These are phyloP conservation scores for Cephalotes varians DNA, from an alignment of 2,888 invertebrate genomes.

Conservation along the genomic window DNA sequence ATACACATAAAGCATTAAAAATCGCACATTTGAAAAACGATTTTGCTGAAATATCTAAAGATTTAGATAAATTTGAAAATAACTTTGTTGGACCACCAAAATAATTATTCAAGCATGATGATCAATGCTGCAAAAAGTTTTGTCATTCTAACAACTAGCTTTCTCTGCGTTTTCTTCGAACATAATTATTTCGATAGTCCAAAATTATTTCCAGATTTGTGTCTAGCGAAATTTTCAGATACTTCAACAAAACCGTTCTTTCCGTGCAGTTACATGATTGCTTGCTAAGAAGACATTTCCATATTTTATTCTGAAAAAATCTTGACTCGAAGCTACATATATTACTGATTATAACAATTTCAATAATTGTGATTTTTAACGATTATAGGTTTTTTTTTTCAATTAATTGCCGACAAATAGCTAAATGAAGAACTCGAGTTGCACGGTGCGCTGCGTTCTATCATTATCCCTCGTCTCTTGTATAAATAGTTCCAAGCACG, in stretches of 20 bases:
- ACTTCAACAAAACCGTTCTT: too few relatives aligned
- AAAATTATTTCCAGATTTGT: too few relatives aligned
- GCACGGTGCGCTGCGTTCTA: neutral
- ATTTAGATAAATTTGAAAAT: too few relatives aligned
- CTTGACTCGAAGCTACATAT: neutral
- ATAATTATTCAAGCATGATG: too few relatives aligned
- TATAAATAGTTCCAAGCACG: slow-evolving; percentile 18
- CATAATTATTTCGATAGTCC: too few relatives aligned
- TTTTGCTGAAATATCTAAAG: too few relatives aligned
- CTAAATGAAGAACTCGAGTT: neutral
- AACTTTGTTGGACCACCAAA: too few relatives aligned
- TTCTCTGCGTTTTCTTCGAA: too few relatives aligned
- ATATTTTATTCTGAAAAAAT: neutral
- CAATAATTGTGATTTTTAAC: neutral
- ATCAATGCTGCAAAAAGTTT: too few relatives aligned
- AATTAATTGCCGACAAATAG: slow-evolving; percentile 5
- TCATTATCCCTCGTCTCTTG: neutral
- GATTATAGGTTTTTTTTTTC: neutral
- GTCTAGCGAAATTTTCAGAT: too few relatives aligned
- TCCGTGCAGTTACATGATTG: neutral
- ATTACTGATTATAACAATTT: neutral
- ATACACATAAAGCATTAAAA: neutral
- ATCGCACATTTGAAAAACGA: too few relatives aligned
- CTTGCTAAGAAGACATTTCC: neutral
- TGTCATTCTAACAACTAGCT: too few relatives aligned